Evolutionary conservation across 1,140 invertebrate species (phyloP).

Genomic region (Drosophila truncata): DNA sequence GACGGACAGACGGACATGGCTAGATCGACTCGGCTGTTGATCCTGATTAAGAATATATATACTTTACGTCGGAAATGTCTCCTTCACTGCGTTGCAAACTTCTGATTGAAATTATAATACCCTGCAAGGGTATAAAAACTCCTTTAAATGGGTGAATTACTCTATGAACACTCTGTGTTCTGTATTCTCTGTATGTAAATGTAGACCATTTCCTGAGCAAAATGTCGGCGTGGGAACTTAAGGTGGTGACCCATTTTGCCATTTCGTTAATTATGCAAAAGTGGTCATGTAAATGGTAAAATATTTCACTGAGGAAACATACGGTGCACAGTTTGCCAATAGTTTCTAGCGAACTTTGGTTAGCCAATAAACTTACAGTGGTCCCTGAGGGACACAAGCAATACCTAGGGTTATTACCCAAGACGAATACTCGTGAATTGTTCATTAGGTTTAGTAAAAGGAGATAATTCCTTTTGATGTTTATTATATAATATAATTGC

Average conservation of each 20-base stretch:
- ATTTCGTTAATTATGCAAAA: constrained; percentile 66
- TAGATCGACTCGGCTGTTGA: too few relatives aligned
- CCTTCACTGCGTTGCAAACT: too few relatives aligned
- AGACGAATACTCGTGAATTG: background rate
- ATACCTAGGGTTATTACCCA: background rate
- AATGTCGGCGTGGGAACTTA: background rate
- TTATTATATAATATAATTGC: background rate
- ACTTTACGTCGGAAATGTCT: too few relatives aligned
- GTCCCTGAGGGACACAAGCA: background rate
- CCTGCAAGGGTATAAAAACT: too few relatives aligned
- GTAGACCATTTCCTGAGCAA: background rate
- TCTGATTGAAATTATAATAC: too few relatives aligned
- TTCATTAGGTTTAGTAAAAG: too few relatives aligned
- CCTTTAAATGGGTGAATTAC: background rate
- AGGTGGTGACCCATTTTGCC: constrained; percentile 27
- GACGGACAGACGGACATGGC: too few relatives aligned
- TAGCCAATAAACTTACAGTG: constrained; percentile 2
- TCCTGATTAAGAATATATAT: too few relatives aligned
- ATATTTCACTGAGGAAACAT: constrained; percentile 59
- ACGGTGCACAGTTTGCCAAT: background rate
- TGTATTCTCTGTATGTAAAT: too few relatives aligned
- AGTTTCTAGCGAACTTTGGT: constrained; percentile 5
- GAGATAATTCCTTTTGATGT: background rate
- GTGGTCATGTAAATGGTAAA: constrained; percentile 31
- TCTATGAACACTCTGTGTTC: too few relatives aligned